Evolutionary conservation across 2,888 invertebrate genomes (phyloP), one percentile per base, ranked within the genome.

Genomic region (Meiosimyza decipiens): DNA sequence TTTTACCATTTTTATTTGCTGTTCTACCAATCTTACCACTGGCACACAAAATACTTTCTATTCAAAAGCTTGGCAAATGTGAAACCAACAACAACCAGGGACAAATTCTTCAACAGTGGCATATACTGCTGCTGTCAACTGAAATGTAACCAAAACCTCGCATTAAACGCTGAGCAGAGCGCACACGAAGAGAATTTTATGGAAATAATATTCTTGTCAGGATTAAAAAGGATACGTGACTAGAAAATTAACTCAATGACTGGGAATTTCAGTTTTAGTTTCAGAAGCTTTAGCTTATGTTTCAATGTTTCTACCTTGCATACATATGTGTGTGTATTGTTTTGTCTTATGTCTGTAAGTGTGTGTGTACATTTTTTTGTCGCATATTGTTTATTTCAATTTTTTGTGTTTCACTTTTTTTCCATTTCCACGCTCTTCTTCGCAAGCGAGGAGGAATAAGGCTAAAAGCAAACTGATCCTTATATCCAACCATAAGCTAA

Each of bases 141-240:
- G 63, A 62, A 70, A 18, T 70, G 70, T 70, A 70, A 70, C 70
- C 62, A 70, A 62, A 70, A 70, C 62, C 70, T 70, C 52, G 70
- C 70, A 63, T 70, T 70, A 70, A 63, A 40, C 18, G 52, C 40
- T n/a, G 50, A 59, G 62, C 16, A 62, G 18, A 70, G 60, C 18
- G 70, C 60, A 54, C 70, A 70, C 66, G 72, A 76, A 77, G 75
- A 74, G 76, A 76, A 76, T 83, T 84, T 82, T 80, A 82, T 84
- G 82, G 81, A 82, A 83, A 84, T 83, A 82, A 84, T 86, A 86
- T 86, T 86, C 86, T 83, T 85, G 85, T 86, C 86, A 86, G 86
- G 86, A 86, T 86, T 86, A 86, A 86, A 86, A 86, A 84, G 85
- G 81, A 82, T 81, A 86, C 86, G 86, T 86, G 86, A 85, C 83